phyloP scores from a whole-genome alignment of 2,888 invertebrate genomes.

The Blera fallax region DNA sequence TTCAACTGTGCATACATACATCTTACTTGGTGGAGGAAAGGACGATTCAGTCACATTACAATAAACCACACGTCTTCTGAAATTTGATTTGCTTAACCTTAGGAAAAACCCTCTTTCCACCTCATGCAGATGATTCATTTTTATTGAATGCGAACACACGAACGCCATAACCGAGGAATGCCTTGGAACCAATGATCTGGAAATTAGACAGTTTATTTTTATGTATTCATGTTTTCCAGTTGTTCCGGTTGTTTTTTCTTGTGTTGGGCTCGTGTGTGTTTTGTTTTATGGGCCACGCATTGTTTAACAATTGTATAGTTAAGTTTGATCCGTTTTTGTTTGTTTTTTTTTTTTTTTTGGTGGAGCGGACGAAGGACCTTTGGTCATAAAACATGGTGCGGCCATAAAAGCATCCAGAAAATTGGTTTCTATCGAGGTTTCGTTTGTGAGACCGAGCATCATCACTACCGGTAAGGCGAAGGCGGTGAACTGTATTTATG shows the following conservation, averaged over 20 bases:
- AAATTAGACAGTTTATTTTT: slow-evolving; percentile 62
- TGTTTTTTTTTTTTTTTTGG: neutral
- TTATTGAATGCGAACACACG: slow-evolving; percentile 51
- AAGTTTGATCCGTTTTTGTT: neutral
- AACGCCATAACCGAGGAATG: slow-evolving; percentile 38
- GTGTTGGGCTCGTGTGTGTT: slow-evolving; percentile 14
- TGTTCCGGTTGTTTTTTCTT: slow-evolving; percentile 22
- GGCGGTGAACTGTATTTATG: slow-evolving; percentile 60
- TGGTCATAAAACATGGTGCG: slow-evolving; percentile 43
- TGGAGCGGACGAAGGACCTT: slow-evolving; percentile 24
- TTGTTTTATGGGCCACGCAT: slow-evolving; percentile 52
- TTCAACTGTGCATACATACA: neutral
- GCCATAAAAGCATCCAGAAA: slow-evolving; percentile 49
- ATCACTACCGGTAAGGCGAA: neutral
- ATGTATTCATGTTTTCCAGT: slow-evolving; percentile 65
- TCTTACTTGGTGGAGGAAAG: slow-evolving; percentile 1
- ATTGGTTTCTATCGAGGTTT: slow-evolving; percentile 33
- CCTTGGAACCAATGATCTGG: slow-evolving; percentile 56
- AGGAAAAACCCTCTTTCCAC: neutral
- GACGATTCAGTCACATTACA: slow-evolving; percentile 23
- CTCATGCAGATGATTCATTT: slow-evolving; percentile 29
- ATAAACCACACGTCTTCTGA: slow-evolving; percentile 44
- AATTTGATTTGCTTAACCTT: slow-evolving; percentile 40
- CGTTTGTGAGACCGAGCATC: neutral
- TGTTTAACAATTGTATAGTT: slow-evolving; percentile 51